phyloP scores from a whole-genome alignment of 2,888 invertebrate species.

The Didymodactylos carnosus region DNA sequence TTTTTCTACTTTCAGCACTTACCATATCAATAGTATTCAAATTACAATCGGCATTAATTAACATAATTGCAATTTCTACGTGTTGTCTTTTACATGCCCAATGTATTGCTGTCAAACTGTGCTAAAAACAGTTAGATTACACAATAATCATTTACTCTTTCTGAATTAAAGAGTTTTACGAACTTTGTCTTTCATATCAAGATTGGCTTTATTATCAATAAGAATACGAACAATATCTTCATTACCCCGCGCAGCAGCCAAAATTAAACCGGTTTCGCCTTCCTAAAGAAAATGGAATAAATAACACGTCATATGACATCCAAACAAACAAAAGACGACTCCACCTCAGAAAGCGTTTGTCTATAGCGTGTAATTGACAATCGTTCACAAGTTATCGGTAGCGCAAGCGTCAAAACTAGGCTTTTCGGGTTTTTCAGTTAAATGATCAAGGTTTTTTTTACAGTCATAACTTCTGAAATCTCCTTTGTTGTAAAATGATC shows the following conservation, averaged over 20 bases:
- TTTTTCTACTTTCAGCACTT: background rate
- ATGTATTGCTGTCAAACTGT: slow-evolving; percentile 39
- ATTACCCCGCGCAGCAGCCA: slow-evolving; percentile 39
- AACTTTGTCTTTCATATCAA: slow-evolving; percentile 37
- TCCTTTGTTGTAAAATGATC: no score
- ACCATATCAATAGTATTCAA: slow-evolving; percentile 46
- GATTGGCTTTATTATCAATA: slow-evolving; percentile 37
- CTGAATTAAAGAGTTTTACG: slow-evolving; percentile 4
- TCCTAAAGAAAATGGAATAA: slow-evolving; percentile 29
- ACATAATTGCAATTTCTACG: slow-evolving; percentile 40
- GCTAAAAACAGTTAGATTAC: no score
- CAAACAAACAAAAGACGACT: no score
- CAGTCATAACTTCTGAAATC: no score
- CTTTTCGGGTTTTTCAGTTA: no score
- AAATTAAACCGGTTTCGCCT: slow-evolving; percentile 40
- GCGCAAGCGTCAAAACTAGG: no score
- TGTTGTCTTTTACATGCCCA: slow-evolving; percentile 43
- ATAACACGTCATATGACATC: no score
- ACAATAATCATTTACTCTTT: no score
- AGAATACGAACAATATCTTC: slow-evolving; percentile 38
- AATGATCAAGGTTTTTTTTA: no score
- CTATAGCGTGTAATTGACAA: no score
- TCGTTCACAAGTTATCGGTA: no score
- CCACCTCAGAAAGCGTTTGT: no score
- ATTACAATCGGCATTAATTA: slow-evolving; percentile 45